Conservation (phyloP, 30 jellyfish, hydroid and myxozoan species). For the Aurelia sp. region DNA sequence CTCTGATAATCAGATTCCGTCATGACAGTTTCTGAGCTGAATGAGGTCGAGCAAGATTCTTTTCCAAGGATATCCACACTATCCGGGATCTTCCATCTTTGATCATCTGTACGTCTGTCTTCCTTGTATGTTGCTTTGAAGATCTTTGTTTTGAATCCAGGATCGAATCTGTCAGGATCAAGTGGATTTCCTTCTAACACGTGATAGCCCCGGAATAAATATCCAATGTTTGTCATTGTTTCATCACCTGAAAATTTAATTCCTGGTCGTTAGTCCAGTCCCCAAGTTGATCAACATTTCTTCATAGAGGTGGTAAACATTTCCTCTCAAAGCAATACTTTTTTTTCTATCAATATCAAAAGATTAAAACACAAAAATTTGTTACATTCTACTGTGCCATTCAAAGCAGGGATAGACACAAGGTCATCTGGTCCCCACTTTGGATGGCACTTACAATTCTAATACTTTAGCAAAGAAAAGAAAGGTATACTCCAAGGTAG, state of each 20-base stretch:
- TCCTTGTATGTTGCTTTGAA: conserved; percentile 42
- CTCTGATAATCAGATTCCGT: conserved; percentile 45
- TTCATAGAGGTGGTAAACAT: too few relatives aligned
- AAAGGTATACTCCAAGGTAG: too few relatives aligned
- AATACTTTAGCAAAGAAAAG: too few relatives aligned
- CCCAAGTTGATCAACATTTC: too few relatives aligned
- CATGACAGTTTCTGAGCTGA: conserved; percentile 32
- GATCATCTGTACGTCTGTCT: conserved; percentile 30
- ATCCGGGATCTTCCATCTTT: conserved; percentile 33
- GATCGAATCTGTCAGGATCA: conserved; percentile 47
- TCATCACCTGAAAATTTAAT: conserved; percentile 11
- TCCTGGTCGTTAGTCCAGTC: background rate
- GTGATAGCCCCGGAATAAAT: conserved; percentile 27
- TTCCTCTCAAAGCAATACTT: too few relatives aligned
- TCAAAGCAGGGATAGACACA: too few relatives aligned
- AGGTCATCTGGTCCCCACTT: too few relatives aligned
- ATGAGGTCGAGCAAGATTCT: conserved; percentile 29
- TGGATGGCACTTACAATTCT: too few relatives aligned
- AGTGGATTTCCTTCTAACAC: conserved; percentile 48
- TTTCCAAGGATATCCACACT: conserved; percentile 13
- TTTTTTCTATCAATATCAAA: too few relatives aligned
- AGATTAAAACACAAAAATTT: too few relatives aligned
- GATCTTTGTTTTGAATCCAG: conserved; percentile 43
- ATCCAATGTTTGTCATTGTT: conserved; percentile 39
- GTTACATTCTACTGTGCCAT: too few relatives aligned